A percentile compares a stretch with the other conserved stretches of the same genome.
phyloP scores from a whole-genome alignment of 2,888 invertebrate species.

The Geophilus truncorum region DNA sequence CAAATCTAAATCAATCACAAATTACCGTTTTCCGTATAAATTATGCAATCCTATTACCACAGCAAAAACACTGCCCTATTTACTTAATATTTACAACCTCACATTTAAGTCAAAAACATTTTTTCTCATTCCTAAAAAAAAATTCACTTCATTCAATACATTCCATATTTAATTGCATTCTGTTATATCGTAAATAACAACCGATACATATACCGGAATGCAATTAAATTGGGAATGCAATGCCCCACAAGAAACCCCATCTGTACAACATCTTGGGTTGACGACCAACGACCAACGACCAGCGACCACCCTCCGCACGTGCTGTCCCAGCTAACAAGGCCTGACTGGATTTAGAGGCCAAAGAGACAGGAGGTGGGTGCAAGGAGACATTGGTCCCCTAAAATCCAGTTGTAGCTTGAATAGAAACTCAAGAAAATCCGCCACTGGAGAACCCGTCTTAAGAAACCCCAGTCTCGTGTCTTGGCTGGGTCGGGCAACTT shows the following conservation, averaged over 20 bases:
- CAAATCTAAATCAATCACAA: too few relatives aligned
- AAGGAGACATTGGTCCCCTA: not conserved
- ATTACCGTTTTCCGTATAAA: too few relatives aligned
- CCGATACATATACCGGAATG: not conserved
- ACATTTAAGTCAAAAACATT: too few relatives aligned
- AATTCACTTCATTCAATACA: too few relatives aligned
- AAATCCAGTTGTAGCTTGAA: not conserved
- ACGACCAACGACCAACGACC: not conserved
- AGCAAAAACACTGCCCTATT: too few relatives aligned
- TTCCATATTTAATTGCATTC: too few relatives aligned
- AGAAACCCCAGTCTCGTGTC: not conserved
- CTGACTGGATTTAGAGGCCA: constrained; percentile 21
- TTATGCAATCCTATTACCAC: too few relatives aligned
- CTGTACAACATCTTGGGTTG: not conserved
- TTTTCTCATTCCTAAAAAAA: too few relatives aligned
- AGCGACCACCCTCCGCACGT: not conserved
- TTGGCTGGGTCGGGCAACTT: not conserved
- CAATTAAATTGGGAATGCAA: not conserved
- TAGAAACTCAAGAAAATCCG: constrained; percentile 15
- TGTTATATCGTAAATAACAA: too few relatives aligned
- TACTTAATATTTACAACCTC: too few relatives aligned
- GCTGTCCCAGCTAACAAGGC: constrained; percentile 1
- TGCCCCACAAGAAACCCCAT: not conserved
- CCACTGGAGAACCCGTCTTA: constrained; percentile 1
- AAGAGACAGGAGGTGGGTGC: not conserved